phyloP scores from a whole-genome alignment of 2,888 invertebrate genomes.

The Steinernema scapterisci region DNA sequence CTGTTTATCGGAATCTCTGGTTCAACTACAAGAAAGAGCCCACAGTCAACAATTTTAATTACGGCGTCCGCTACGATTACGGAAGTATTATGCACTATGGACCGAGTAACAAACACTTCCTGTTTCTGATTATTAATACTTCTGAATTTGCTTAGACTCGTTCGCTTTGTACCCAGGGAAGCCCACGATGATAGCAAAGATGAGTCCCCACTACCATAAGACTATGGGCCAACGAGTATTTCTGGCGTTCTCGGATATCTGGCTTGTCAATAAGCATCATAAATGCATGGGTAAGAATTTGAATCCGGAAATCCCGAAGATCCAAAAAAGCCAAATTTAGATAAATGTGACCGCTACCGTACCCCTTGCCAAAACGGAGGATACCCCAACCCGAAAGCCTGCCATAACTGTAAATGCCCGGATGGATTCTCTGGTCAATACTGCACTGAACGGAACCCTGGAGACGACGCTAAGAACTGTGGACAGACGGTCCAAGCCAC shows the following conservation, averaged over 20 bases:
- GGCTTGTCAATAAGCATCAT: constrained; percentile 63
- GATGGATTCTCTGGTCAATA: constrained; percentile 56
- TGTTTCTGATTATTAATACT: too few relatives aligned
- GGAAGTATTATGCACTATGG: constrained; percentile 27
- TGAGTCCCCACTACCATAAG: constrained; percentile 39
- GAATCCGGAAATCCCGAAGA: neutral
- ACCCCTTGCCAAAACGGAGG: constrained; percentile 57
- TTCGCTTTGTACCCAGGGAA: constrained; percentile 21
- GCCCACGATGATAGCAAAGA: constrained; percentile 45
- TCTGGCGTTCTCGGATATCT: constrained; percentile 52
- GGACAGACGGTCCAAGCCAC: neutral
- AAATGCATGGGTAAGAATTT: constrained; percentile 50
- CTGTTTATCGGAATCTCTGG: neutral
- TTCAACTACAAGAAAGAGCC: constrained; percentile 17
- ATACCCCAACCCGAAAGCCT: constrained; percentile 54
- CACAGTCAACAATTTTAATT: neutral
- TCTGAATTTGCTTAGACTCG: neutral
- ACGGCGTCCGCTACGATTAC: constrained; percentile 22
- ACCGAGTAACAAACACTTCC: neutral
- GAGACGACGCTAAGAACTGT: neutral
- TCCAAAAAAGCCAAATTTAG: constrained; percentile 13
- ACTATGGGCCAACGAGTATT: constrained; percentile 48
- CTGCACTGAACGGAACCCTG: constrained; percentile 18
- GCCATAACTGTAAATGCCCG: constrained; percentile 56
- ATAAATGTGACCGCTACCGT: constrained; percentile 36